Evolutionary conservation across 2,797 vertebrate species (phyloP).

Genomic region (Merluccius polli): DNA sequence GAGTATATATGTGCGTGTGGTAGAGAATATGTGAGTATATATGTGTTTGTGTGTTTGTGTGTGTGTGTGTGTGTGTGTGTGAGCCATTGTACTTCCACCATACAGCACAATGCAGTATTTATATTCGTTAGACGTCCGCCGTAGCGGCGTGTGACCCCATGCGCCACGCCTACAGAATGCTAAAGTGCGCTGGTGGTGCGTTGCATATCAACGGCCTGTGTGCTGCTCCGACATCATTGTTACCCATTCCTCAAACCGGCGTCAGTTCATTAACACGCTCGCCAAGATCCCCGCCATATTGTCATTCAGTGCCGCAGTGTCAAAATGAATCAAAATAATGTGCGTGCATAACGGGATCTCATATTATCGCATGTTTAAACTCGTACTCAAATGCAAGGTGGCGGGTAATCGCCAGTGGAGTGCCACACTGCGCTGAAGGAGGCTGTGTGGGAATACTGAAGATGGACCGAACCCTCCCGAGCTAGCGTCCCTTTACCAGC

Average conservation of each 20-base stretch:
- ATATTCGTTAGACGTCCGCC: not conserved
- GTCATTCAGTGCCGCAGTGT: not conserved
- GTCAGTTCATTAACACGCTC: not conserved
- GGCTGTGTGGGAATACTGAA: not conserved
- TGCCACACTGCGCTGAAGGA: not conserved
- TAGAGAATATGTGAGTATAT: not conserved
- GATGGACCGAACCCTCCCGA: not conserved
- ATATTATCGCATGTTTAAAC: not conserved
- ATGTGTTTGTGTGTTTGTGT: conserved; percentile 43
- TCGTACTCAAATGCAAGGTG: not conserved
- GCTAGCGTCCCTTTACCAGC: not conserved
- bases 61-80: conserved; percentile 42
- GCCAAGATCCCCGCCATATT: not conserved
- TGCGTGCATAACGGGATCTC: not conserved
- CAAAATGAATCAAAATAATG: not conserved
- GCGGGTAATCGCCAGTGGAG: not conserved
- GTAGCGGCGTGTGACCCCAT: not conserved
- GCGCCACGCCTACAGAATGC: not conserved
- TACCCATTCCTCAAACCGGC: not conserved
- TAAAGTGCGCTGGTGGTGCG: not conserved
- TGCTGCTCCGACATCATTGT: not conserved
- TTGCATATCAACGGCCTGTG: not conserved
- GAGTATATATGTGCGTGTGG: not conserved
- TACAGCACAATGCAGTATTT: not conserved
- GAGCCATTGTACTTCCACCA: not conserved